Percentiles rank a stretch among this genome's conserved stretches.
These are phyloP conservation scores for Ips typographus DNA, from an alignment of 1,140 invertebrate genomes.

Conservation along the genomic window DNA sequence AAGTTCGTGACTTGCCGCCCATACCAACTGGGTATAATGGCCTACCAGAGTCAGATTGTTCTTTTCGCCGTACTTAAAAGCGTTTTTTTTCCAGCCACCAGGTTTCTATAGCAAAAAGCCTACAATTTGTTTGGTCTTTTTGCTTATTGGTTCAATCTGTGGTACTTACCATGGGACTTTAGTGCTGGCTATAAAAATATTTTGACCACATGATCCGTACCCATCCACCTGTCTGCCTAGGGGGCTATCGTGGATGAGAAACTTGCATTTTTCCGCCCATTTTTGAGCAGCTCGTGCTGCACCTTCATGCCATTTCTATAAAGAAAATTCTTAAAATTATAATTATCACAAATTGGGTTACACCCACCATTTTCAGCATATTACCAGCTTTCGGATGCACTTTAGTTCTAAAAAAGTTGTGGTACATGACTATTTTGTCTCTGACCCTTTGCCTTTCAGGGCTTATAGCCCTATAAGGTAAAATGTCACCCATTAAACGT, in stretches of 20 bases:
- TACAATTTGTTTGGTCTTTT: constrained; percentile 45
- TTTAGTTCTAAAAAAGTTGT: constrained; percentile 75
- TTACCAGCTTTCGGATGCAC: constrained; percentile 75
- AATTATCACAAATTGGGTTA: not conserved
- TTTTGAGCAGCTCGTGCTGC: constrained; percentile 70
- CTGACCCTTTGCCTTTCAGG: constrained; percentile 62
- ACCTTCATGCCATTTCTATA: constrained; percentile 70
- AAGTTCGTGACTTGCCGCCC: constrained; percentile 75
- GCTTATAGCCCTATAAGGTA: constrained; percentile 61
- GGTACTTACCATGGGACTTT: constrained; percentile 74
- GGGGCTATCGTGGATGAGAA: constrained; percentile 69
- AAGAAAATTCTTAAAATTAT: constrained; percentile 29
- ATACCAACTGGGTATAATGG: constrained; percentile 84
- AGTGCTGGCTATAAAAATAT: constrained; percentile 78
- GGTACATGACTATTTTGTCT: constrained; percentile 71
- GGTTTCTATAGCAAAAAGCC: constrained; percentile 77
- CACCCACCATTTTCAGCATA: constrained; percentile 75
- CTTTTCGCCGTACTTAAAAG: constrained; percentile 70
- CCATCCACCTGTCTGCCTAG: constrained; percentile 65
- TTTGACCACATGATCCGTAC: constrained; percentile 78
- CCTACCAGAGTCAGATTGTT: constrained; percentile 68
- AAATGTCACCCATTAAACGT: constrained; percentile 56
- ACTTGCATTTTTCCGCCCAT: constrained; percentile 72
- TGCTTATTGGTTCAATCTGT: constrained; percentile 1
- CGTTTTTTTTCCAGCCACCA: constrained; percentile 76